Conservation (phyloP, 2,797 vertebrate genomes). For the Craterocephalus amniculus region DNA sequence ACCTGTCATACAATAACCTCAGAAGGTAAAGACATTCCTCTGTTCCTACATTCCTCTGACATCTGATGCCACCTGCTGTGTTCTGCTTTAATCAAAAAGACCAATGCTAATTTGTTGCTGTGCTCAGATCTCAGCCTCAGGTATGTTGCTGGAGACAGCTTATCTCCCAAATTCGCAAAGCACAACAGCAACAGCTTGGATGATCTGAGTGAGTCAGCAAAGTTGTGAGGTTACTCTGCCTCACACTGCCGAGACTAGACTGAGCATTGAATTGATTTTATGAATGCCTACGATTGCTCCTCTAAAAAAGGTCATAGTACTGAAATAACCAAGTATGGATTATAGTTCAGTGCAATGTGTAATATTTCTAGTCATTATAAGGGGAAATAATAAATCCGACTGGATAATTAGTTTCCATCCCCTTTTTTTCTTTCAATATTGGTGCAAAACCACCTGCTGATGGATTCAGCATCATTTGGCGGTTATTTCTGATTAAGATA, state of each 20-base stretch:
- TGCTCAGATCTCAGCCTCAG: slow-evolving; percentile 6
- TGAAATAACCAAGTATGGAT: slow-evolving; percentile 2
- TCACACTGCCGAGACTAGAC: background rate
- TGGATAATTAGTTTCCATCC: slow-evolving; percentile 36
- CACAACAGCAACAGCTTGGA: slow-evolving; percentile 17
- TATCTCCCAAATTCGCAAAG: slow-evolving; percentile 11
- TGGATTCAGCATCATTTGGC: slow-evolving; percentile 51
- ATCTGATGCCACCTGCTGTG: background rate
- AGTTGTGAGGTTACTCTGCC: slow-evolving; percentile 6
- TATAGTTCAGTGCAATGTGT: background rate
- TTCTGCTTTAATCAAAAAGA: slow-evolving; percentile 27
- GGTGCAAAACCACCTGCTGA: slow-evolving; percentile 28
- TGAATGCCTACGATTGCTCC: slow-evolving; percentile 14
- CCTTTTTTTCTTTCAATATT: slow-evolving; percentile 26
- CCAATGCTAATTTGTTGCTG: background rate
- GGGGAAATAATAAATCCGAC: slow-evolving; percentile 50
- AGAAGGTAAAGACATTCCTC: slow-evolving; percentile 62
- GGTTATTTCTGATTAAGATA: slow-evolving; percentile 61
- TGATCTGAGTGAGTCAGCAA: slow-evolving; percentile 39
- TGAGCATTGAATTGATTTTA: too few species aligned
- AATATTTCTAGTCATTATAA: slow-evolving; percentile 12
- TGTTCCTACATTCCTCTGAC: background rate
- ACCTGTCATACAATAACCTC: slow-evolving; percentile 94
- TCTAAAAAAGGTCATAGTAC: background rate
- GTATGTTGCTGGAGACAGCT: slow-evolving; percentile 11